Conservation (phyloP, 2,797 vertebrate species). For the Silurus aristotelis region DNA sequence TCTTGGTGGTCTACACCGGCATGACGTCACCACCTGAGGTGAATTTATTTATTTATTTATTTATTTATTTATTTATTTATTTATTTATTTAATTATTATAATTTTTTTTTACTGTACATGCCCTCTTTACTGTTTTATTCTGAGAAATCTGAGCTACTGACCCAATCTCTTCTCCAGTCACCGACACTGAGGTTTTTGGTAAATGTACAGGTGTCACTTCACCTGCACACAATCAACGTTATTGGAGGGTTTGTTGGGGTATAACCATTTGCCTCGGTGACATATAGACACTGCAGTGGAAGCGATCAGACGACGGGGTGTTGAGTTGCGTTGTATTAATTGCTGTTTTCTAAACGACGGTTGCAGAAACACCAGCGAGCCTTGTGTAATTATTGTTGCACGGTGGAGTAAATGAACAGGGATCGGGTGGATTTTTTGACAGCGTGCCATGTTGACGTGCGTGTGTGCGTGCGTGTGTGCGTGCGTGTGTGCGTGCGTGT, state of each 20-base stretch:
- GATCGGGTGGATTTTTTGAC: conserved; percentile 30
- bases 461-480: neutral
- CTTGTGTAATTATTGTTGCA: conserved; percentile 28
- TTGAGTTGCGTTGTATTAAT: neutral
- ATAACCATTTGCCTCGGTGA: neutral
- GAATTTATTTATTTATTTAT: neutral
- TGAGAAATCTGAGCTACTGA: too few species aligned
- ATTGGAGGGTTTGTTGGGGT: neutral
- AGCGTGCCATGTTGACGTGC: neutral
- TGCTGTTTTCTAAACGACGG: conserved; percentile 7
- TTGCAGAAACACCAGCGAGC: conserved; percentile 6
- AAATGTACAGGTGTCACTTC: neutral
- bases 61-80: too few species aligned
- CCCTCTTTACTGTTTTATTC: neutral
- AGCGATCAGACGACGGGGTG: conserved; percentile 6
- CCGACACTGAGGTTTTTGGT: too few species aligned
- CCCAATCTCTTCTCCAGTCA: too few species aligned
- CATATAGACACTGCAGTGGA: neutral
- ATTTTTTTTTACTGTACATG: neutral
- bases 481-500: too few species aligned
- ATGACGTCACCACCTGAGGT: neutral
- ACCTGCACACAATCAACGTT: neutral
- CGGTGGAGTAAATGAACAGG: conserved; percentile 17
- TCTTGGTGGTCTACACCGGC: neutral
- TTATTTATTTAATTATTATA: too few species aligned